These are phyloP conservation scores for Chlamydotis undulata DNA, from an alignment of 2,113 vertebrate species.

Conservation along the genomic window DNA sequence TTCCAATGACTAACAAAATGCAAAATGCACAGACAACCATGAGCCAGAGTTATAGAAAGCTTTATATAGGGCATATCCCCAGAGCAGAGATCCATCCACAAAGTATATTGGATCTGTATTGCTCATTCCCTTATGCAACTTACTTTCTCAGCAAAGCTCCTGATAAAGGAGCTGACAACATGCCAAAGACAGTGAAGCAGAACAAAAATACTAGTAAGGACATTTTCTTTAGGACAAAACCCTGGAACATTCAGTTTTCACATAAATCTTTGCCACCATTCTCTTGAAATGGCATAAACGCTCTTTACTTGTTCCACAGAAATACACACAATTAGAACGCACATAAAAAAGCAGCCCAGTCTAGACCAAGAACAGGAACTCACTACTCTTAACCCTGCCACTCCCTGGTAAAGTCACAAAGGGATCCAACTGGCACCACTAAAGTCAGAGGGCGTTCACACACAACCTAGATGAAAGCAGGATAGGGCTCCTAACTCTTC, in stretches of 20 bases:
- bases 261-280: slow-evolving; percentile 23
- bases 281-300: background rate
- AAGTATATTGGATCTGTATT: background rate
- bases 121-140: background rate
- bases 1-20: background rate
- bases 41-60: background rate
- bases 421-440: background rate
- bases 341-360: background rate
- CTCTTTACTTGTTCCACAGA: slow-evolving; percentile 1
- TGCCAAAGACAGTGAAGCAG: slow-evolving; percentile 12
- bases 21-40: background rate
- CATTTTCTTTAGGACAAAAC: slow-evolving; percentile 31
- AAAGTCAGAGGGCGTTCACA: background rate
- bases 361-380: slow-evolving; percentile 41
- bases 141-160: slow-evolving; percentile 7
- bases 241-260: slow-evolving; percentile 9
- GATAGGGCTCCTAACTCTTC: background rate
- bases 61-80: background rate
- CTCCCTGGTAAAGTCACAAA: slow-evolving; percentile 14
- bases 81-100: background rate
- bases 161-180: slow-evolving; percentile 7
- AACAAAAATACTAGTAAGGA: slow-evolving; percentile 17
- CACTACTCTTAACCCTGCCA: background rate
- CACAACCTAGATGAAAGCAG: background rate
- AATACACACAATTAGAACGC: background rate